phyloP scores from a whole-genome alignment of 2,113 vertebrate species.

The Mesitornis unicolor region DNA sequence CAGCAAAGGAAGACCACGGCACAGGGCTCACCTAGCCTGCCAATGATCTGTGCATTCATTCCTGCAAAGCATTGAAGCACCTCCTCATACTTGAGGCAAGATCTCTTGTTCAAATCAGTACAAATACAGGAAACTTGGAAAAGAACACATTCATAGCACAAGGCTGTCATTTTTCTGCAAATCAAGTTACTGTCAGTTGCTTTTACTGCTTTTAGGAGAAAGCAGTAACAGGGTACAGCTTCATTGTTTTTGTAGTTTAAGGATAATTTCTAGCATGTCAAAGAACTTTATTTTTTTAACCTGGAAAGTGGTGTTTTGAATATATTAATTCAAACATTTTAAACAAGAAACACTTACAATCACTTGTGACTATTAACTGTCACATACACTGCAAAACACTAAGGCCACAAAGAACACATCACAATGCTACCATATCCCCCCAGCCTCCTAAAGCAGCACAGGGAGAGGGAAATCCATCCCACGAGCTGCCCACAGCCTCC shows the following conservation, averaged over 20 bases:
- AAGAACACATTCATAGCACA: neutral
- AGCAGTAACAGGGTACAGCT: neutral
- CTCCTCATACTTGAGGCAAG: neutral
- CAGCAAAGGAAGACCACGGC: neutral
- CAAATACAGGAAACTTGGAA: neutral
- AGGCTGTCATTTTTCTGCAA: neutral
- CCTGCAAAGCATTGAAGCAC: neutral
- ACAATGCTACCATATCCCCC: accelerated
- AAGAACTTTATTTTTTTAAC: neutral
- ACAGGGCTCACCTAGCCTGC: neutral
- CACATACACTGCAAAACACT: neutral
- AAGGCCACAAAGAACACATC: accelerated
- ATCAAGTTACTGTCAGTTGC: neutral
- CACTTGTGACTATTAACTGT: neutral
- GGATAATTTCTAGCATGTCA: neutral
- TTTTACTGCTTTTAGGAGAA: neutral
- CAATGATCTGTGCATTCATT: neutral
- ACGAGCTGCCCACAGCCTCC: accelerated
- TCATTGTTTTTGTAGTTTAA: neutral
- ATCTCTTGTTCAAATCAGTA: neutral
- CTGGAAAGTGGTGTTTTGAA: neutral
- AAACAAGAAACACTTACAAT: neutral
- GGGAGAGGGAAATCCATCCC: neutral
- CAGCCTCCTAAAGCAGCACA: neutral
- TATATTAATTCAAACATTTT: neutral